phyloP scores from a whole-genome alignment of 2,797 vertebrate species.

The Sparus aurata region DNA sequence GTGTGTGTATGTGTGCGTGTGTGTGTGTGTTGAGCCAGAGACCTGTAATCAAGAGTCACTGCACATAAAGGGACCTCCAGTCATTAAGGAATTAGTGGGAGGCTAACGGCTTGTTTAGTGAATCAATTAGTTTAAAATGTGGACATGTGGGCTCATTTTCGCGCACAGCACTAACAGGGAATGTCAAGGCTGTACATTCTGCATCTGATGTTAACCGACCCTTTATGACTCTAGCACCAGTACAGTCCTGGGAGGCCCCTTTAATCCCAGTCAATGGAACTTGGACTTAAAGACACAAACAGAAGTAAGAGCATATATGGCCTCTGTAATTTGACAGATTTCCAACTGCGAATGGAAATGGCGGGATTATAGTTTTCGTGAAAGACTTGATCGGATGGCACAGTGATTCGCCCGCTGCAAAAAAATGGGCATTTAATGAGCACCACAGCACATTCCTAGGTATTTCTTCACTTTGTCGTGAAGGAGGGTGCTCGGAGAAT shows the following conservation, averaged over 20 bases:
- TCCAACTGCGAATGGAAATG: slow-evolving; percentile 10
- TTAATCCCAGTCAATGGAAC: slow-evolving; percentile 29
- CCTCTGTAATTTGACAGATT: slow-evolving; percentile 3
- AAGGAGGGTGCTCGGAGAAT: neutral
- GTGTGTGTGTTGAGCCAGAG: slow-evolving; percentile 48
- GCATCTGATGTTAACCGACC: slow-evolving; percentile 62
- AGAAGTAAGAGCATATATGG: slow-evolving; percentile 4
- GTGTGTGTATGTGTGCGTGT: neutral
- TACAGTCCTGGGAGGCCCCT: slow-evolving; percentile 31
- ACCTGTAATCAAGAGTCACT: slow-evolving; percentile 79
- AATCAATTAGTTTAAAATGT: slow-evolving; percentile 79
- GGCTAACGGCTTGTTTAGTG: slow-evolving; percentile 78
- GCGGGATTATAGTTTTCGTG: slow-evolving; percentile 1
- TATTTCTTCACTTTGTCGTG: neutral
- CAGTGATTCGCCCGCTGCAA: slow-evolving; percentile 2
- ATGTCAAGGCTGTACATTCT: slow-evolving; percentile 53
- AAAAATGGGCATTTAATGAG: neutral
- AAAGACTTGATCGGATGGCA: neutral
- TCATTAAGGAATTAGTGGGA: slow-evolving; percentile 80
- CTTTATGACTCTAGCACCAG: slow-evolving; percentile 40
- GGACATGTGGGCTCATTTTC: slow-evolving; percentile 74
- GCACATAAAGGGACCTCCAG: slow-evolving; percentile 73
- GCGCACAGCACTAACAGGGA: slow-evolving; percentile 48
- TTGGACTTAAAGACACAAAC: slow-evolving; percentile 19
- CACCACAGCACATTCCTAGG: neutral